These are phyloP conservation scores for Lynx canadensis DNA, from an alignment of 2,113 vertebrate species.

Conservation along the genomic window DNA sequence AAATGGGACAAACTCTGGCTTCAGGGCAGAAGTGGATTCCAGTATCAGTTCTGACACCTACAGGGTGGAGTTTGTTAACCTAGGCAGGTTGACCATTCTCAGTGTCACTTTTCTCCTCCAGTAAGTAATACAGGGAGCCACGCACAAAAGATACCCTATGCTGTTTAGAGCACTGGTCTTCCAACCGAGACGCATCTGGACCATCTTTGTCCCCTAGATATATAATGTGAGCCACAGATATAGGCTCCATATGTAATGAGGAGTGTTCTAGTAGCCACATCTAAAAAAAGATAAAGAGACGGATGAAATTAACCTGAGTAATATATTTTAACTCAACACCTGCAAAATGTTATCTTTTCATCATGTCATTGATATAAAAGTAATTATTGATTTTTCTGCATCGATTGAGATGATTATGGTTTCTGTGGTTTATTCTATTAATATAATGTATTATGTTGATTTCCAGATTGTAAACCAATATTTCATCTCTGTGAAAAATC, in stretches of 20 bases:
- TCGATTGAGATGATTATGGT: neutral
- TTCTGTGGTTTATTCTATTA: constrained; percentile 3
- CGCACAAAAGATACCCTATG: neutral
- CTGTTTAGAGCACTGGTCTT: neutral
- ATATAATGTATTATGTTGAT: neutral
- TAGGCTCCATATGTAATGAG: neutral
- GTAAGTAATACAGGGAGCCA: neutral
- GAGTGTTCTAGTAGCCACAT: neutral
- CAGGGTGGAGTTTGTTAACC: neutral
- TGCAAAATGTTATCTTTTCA: neutral
- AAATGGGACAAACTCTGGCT: neutral
- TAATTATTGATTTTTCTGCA: neutral
- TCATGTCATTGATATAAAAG: neutral
- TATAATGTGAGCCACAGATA: neutral
- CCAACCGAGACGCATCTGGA: neutral
- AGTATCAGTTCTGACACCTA: neutral
- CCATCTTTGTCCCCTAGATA: neutral
- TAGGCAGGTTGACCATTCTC: neutral
- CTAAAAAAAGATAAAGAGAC: neutral
- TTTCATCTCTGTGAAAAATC: neutral
- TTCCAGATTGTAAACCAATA: neutral
- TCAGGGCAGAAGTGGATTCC: neutral
- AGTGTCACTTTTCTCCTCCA: neutral
- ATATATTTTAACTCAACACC: neutral
- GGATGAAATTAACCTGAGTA: neutral